Conservation (phyloP, 1,140 invertebrate species). For the Anadara kagoshimensis region DNA sequence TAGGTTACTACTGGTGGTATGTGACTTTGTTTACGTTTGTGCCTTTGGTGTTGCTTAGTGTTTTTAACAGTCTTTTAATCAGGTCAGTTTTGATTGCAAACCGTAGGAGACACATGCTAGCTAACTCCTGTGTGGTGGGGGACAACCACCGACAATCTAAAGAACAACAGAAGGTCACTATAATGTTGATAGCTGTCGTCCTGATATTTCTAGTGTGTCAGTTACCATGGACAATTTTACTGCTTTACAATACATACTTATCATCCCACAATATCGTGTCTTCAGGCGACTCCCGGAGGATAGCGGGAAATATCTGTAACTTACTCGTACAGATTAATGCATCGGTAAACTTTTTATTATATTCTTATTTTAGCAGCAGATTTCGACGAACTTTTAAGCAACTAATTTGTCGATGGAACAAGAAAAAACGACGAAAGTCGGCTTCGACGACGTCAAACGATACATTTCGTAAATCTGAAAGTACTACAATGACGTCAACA, state of each 20-base stretch:
- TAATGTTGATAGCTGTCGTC: constrained; percentile 85
- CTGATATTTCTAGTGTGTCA: constrained; percentile 85
- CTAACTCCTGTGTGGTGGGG: constrained; percentile 57
- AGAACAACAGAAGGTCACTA: constrained; percentile 78
- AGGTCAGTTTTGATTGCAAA: constrained; percentile 79
- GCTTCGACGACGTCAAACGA: too few relatives aligned
- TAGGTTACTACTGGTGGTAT: constrained; percentile 82
- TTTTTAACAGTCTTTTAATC: constrained; percentile 85
- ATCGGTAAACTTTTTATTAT: constrained; percentile 84
- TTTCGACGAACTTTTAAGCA: constrained; percentile 83
- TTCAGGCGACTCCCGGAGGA: constrained; percentile 68
- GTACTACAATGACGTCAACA: too few relatives aligned
- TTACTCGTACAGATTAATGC: constrained; percentile 83
- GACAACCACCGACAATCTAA: constrained; percentile 46
- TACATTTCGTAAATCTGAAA: too few relatives aligned
- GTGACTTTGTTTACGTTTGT: constrained; percentile 80
- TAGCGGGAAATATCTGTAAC: constrained; percentile 84
- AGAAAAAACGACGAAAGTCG: not conserved
- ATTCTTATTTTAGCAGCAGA: constrained; percentile 85
- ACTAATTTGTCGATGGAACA: constrained; percentile 75
- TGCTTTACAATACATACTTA: constrained; percentile 53
- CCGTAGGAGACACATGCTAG: constrained; percentile 77
- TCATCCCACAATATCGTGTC: constrained; percentile 37
- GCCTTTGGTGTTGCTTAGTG: constrained; percentile 80
- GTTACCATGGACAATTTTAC: constrained; percentile 78